These are phyloP conservation scores for Caradrina clavipalpis DNA, from an alignment of 2,888 invertebrate genomes.

Conservation along the genomic window DNA sequence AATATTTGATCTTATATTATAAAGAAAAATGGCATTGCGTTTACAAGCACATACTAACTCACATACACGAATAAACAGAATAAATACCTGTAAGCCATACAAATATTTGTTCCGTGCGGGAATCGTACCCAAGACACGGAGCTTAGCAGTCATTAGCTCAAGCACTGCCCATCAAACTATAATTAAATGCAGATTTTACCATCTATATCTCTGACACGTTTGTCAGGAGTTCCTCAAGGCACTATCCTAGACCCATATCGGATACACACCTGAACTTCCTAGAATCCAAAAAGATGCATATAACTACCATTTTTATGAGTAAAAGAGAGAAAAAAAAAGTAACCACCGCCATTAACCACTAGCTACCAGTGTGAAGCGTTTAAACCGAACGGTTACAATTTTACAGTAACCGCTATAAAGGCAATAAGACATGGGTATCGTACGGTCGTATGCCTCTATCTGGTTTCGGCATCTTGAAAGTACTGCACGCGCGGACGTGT, in stretches of 20 bases:
- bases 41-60: no score
- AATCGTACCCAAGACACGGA: no score
- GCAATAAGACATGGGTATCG: conserved; percentile 69
- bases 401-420: conserved; percentile 74
- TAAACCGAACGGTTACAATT: conserved; percentile 64
- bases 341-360: conserved; percentile 42
- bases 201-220: background rate
- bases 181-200: background rate
- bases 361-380: conserved; percentile 62
- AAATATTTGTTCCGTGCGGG: no score
- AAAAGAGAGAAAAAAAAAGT: conserved; percentile 47
- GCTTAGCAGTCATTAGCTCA: no score
- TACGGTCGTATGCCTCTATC: conserved; percentile 76
- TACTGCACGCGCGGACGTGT: conserved; percentile 77
- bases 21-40: no score
- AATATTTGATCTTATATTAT: no score
- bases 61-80: no score
- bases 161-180: no score
- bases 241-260: conserved; percentile 21
- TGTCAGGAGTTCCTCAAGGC: conserved; percentile 31
- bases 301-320: conserved; percentile 43
- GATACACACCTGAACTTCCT: conserved; percentile 35
- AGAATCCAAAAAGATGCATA: conserved; percentile 47
- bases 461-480: conserved; percentile 77
- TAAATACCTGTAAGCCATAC: no score